phyloP scores from a whole-genome alignment of 2,888 invertebrate genomes.

The Xiphydria camelus region DNA sequence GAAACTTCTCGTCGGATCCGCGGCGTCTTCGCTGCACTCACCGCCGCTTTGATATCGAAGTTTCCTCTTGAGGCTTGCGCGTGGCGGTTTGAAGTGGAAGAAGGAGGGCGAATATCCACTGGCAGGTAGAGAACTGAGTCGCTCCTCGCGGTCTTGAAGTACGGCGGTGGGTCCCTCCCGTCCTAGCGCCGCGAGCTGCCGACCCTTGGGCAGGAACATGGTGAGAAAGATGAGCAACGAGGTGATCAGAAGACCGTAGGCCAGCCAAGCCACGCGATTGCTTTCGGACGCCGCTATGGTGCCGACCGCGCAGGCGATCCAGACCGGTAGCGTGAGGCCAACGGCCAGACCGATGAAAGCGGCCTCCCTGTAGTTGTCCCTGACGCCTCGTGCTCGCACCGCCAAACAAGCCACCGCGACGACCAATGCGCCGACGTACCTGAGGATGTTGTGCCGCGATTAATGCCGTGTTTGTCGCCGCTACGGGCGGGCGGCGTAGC shows the following conservation, averaged over 20 bases:
- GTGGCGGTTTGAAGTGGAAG: conserved; percentile 89
- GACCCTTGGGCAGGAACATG: conserved; percentile 93
- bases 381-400: conserved; percentile 82
- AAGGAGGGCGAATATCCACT: conserved; percentile 90
- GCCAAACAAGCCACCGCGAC: conserved; percentile 83
- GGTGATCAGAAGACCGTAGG: conserved; percentile 84
- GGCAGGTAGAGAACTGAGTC: conserved; percentile 77
- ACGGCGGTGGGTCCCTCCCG: conserved; percentile 68
- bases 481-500: too few species aligned
- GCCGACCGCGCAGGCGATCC: conserved; percentile 78
- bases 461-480: too few species aligned
- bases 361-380: conserved; percentile 92
- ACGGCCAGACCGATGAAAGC: conserved; percentile 89
- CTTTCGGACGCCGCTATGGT: conserved; percentile 64
- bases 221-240: conserved; percentile 85
- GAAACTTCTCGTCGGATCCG: not conserved
- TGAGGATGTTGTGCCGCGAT: too few species aligned
- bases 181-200: conserved; percentile 89
- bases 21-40: conserved; percentile 17
- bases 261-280: conserved; percentile 85
- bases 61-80: conserved; percentile 71
- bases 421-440: conserved; percentile 80
- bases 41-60: conserved; percentile 59
- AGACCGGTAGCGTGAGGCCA: conserved; percentile 83
- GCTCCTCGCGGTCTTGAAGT: conserved; percentile 76